Evolutionary conservation across 2,113 vertebrate species (phyloP).

Genomic region (Brachionichthys hirsutus): DNA sequence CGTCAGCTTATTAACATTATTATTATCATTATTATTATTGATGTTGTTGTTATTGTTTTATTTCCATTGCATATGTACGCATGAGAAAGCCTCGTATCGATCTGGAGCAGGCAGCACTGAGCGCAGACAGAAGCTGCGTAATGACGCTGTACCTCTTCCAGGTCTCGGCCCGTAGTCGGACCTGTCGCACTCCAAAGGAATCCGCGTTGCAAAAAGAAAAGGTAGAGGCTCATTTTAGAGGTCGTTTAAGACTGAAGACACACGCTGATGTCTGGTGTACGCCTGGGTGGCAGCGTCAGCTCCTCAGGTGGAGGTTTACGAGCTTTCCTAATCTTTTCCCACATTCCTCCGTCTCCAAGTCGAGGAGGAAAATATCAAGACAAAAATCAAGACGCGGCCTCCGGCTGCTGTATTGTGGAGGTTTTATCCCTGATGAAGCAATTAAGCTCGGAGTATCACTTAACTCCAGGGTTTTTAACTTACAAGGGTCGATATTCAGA

Average conservation of each 20-base stretch:
- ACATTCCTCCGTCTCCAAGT: conserved; percentile 46
- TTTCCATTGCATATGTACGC: not conserved
- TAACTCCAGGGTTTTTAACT: conserved; percentile 69
- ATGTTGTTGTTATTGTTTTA: not conserved
- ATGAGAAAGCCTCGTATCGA: not conserved
- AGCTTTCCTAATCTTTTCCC: conserved; percentile 49
- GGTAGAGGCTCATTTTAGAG: conserved; percentile 65
- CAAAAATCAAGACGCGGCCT: conserved; percentile 39
- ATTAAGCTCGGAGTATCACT: conserved; percentile 67
- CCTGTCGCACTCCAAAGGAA: conserved; percentile 91
- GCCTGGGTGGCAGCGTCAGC: conserved; percentile 53
- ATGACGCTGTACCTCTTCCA: conserved; percentile 72
- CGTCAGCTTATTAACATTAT: not conserved
- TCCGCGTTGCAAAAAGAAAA: conserved; percentile 75
- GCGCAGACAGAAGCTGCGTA: conserved; percentile 67
- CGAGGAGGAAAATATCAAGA: conserved; percentile 34
- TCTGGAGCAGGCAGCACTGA: conserved; percentile 35
- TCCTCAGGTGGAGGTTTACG: conserved; percentile 55
- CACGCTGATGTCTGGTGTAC: conserved; percentile 17
- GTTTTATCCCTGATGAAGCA: conserved; percentile 70
- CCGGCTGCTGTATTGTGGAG: conserved; percentile 54
- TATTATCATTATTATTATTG: conserved; percentile 9
- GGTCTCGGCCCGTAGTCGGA: conserved; percentile 85
- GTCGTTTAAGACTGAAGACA: conserved; percentile 29
- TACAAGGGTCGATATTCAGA: conserved; percentile 70